Evolutionary conservation across 2,113 vertebrate genomes (phyloP), one percentile per base, ranked within the genome.

Genomic region (Fregetta grallaria): DNA sequence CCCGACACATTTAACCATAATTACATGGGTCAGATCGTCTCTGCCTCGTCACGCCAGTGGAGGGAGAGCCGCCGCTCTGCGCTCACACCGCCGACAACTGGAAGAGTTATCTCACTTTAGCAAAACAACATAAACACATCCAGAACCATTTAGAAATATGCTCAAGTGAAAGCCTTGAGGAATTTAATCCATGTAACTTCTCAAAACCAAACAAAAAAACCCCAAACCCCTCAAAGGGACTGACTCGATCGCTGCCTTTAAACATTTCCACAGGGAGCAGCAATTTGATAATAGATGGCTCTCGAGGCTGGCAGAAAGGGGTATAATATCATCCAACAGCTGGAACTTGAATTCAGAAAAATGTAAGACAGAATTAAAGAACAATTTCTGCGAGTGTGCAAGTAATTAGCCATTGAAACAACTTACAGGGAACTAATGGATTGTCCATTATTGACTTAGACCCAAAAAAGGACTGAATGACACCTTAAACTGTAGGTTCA

Each of bases 301-400:
- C 90, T 81, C 2, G 0, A 66, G 73, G 80, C 88, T 95, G 73
- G 83, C 94, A 94, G 56, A 91, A 52, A 92, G 20, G 40, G 45
- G 15, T 82, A n/a, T 23, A 93, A 44, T 73, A 84, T 15, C 38
- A 16, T 91, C 40, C 86, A 97, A 75, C 92, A 94, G 88, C 88
- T 95, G 80, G 86, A 97, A 94, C 70, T 75, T 0, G 0, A 78
- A 75, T 26, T 65, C 66, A 92, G n/a, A 91, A 93, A 91, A 92
- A 94, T 45, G 23, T 65, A 89, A 88, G n/a, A 77, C 45, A 74
- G 59, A 96, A 94, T 93, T 94, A 92, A 77, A 87, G 62, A 92
- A 81, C 76, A 76, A 78, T 92, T 92, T 92, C 96, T 94, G 90
- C 73, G 94, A 95, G 91, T 89, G 76, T 81, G 79, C 70, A 84